Conservation (phyloP, 2,888 invertebrate species). For the Diplolepis rosae region DNA sequence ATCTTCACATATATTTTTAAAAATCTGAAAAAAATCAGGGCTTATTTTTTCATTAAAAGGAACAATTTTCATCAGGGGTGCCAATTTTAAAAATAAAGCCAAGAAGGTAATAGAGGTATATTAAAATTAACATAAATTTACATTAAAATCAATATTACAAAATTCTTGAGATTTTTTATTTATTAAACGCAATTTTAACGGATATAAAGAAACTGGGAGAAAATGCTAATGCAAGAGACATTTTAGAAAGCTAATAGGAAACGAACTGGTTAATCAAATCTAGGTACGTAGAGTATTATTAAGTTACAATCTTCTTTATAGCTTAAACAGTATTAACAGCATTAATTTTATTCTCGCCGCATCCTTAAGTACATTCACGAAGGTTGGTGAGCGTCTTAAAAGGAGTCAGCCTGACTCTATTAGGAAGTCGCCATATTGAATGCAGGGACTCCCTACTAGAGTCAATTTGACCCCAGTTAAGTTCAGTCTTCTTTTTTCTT, state of each 20-base stretch:
- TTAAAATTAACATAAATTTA: neutral
- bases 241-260: neutral
- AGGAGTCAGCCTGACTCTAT: conserved; percentile 98
- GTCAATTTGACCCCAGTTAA: conserved; percentile 96
- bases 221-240: neutral
- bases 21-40: too few relatives aligned
- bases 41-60: too few relatives aligned
- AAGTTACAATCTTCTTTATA: conserved; percentile 45
- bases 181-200: neutral
- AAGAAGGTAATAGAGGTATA: too few relatives aligned
- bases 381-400: conserved; percentile 80
- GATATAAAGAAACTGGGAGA: neutral
- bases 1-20: too few relatives aligned
- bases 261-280: neutral
- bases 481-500: conserved; percentile 72
- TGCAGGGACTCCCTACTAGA: conserved; percentile 98
- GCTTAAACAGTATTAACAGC: conserved; percentile 42
- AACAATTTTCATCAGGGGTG: too few relatives aligned
- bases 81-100: too few relatives aligned
- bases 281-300: conserved; percentile 21
- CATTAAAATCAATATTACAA: neutral
- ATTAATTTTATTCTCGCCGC: conserved; percentile 40
- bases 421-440: conserved; percentile 91
- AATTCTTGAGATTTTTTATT: neutral
- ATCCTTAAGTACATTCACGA: conserved; percentile 49